phyloP scores from a whole-genome alignment of 2,113 vertebrate species.

The Ammospiza caudacuta region DNA sequence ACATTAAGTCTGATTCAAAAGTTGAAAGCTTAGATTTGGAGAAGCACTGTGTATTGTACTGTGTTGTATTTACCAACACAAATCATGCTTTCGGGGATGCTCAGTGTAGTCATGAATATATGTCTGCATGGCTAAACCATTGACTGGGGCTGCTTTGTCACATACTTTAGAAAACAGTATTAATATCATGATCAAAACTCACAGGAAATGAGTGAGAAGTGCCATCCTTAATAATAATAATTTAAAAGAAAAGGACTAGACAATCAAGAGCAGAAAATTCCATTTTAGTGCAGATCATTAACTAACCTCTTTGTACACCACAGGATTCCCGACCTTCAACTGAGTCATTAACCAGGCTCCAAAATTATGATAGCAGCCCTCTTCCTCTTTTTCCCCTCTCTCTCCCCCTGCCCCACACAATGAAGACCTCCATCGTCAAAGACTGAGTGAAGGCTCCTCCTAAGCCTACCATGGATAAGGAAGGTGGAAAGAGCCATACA shows the following conservation, averaged over 20 bases:
- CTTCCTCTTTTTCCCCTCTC: background rate
- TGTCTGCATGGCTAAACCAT: background rate
- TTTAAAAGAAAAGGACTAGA: background rate
- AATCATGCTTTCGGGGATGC: background rate
- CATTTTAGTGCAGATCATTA: background rate
- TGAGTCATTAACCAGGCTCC: background rate
- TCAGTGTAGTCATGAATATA: background rate
- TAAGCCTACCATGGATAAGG: background rate
- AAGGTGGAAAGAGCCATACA: background rate
- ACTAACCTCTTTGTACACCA: background rate
- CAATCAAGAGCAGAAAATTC: constrained; percentile 18
- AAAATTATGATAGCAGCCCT: background rate
- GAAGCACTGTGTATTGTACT: fast-evolving
- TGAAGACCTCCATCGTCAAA: background rate
- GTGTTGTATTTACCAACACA: background rate
- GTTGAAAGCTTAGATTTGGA: background rate
- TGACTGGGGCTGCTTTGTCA: background rate
- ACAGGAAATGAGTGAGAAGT: background rate
- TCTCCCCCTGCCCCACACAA: background rate
- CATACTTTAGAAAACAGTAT: background rate
- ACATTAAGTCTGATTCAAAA: background rate
- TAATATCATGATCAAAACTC: background rate
- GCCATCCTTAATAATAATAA: background rate
- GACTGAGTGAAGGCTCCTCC: background rate
- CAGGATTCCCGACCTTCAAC: background rate